Base-by-base conservation (phyloP, 2,888 invertebrate genomes). In the Autographa gamma region DNA sequence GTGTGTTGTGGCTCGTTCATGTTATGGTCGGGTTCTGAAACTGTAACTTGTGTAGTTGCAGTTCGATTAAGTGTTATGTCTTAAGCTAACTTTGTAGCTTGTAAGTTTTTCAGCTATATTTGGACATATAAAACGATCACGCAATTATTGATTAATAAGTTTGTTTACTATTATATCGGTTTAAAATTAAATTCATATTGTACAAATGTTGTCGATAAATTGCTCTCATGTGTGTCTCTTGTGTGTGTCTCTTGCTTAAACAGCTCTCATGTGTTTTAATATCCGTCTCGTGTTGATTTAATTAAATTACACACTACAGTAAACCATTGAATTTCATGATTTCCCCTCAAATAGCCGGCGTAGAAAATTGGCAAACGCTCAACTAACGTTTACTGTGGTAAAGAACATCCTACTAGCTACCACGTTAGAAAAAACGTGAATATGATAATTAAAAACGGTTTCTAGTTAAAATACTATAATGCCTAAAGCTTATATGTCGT, bases 311-410 rank as follows among this genome's bases (percentile, higher is more conserved):
- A 69, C 19, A 9, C 38, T 61, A 63, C 31, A 63, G 60, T 32
- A 59, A 63, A 76, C 69, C 59, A 38, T 56, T 63, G 60, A 38
- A 66, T 80, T 77, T 69, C 60, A 58, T 31, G 58, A 69, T 63
- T 67, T 62, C 61, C 34, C 41, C 59, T 54, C 64, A 31, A 74
- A 59, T 31, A 32, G 54, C n/a, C 18, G 48, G 58, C 19, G 8
- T 48, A 74, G 63, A 66, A 69, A 76, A 60, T 83, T 81, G 81
- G 81, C 81, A 83, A 60, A 58, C 31, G 48, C 38, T 76, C 83
- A 80, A 83, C 48, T 71, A 74, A 72, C 72, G 70, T 71, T 80
- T 76, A 72, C 61, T 68, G 69, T 52, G 59, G 67, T 60, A 61
- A 65, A 60, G 54, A 74, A 62, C 48, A 48, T 60, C 34, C 43